phyloP scores from a whole-genome alignment of 2,888 invertebrate genomes.

The Oscheius sp. region DNA sequence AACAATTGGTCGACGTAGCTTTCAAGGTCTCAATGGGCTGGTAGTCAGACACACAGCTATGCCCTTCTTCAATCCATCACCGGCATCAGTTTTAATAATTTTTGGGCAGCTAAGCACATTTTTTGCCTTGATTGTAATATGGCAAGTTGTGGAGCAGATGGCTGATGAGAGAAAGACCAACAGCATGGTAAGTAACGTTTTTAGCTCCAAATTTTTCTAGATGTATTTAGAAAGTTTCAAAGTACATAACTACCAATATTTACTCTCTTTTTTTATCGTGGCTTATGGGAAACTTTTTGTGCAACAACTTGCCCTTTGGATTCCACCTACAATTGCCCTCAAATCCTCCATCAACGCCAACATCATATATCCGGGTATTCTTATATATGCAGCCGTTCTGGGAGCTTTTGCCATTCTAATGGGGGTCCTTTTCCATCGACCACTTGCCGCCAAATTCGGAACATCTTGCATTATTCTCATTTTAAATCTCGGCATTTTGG shows the following conservation, averaged over 20 bases:
- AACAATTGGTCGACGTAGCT: background rate
- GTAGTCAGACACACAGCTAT: background rate
- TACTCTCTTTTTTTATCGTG: background rate
- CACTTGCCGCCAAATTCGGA: background rate
- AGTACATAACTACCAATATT: background rate
- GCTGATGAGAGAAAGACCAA: constrained; percentile 2
- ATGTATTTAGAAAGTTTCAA: background rate
- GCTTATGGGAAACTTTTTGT: background rate
- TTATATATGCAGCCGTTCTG: background rate
- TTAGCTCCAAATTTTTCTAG: background rate
- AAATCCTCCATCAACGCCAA: background rate
- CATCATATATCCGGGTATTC: background rate
- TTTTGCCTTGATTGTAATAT: background rate
- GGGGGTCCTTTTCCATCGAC: background rate
- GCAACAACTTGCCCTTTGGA: background rate
- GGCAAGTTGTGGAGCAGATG: constrained; percentile 6
- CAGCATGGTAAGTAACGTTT: background rate
- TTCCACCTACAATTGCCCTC: background rate
- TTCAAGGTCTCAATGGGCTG: background rate
- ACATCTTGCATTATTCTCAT: background rate
- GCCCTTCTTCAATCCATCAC: constrained; percentile 18
- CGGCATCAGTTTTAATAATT: background rate
- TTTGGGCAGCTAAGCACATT: constrained; percentile 8
- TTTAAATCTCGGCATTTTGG: constrained; percentile 8
- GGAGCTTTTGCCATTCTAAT: background rate